Evolutionary conservation across 2,797 vertebrate genomes (phyloP).

Genomic region (Clarias platycephalus): DNA sequence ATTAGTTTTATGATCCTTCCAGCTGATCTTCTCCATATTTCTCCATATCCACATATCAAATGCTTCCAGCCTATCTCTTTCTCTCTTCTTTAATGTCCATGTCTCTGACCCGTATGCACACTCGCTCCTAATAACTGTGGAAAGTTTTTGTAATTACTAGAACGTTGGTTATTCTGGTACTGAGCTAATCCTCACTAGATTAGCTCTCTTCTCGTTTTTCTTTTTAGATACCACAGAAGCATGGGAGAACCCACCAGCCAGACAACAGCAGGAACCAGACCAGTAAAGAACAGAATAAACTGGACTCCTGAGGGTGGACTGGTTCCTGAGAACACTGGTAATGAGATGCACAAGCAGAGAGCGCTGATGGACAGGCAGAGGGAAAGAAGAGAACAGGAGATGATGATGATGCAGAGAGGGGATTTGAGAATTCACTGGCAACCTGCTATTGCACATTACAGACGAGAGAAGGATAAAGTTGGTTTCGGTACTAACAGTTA

Average conservation of each 20-base stretch:
- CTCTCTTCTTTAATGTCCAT: no score
- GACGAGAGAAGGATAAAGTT: conserved; percentile 50
- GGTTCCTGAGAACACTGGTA: conserved; percentile 55
- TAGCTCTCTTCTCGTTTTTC: not conserved
- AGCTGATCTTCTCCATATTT: no score
- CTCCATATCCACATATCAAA: no score
- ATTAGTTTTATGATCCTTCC: no score
- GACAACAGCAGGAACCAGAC: conserved; percentile 62
- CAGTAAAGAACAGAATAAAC: conserved; percentile 60
- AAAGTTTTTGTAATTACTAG: no score
- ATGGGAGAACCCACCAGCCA: conserved; percentile 62
- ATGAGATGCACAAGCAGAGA: conserved; percentile 61
- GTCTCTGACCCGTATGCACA: no score
- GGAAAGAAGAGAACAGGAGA: conserved; percentile 20
- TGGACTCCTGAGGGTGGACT: conserved; percentile 64
- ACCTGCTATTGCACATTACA: conserved; percentile 53
- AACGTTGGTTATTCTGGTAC: not conserved
- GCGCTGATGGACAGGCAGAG: conserved; percentile 20
- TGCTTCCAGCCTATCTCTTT: no score
- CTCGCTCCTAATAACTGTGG: not conserved
- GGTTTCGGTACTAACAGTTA: conserved; percentile 63
- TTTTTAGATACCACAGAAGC: conserved; percentile 46
- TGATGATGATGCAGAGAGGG: conserved; percentile 57
- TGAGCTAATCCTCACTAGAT: not conserved
- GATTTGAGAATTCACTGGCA: conserved; percentile 67